Evolutionary conservation across 1,140 invertebrate genomes (phyloP), one percentile per base, ranked within the genome.

Genomic region (Yoshiicerus persimilis): DNA sequence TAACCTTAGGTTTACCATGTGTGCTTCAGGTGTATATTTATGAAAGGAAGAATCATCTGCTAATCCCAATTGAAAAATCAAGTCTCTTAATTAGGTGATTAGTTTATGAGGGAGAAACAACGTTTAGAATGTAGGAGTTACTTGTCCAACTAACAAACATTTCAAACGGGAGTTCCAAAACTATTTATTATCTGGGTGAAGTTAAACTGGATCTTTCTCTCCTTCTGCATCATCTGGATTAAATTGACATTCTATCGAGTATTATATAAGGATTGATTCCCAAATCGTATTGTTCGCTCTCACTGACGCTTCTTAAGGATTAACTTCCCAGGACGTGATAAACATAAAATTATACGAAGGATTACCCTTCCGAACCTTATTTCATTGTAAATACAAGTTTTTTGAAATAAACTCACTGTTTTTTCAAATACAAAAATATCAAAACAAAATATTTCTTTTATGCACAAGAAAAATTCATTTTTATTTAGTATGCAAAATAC

Each of bases 51-150:
- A 27, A 27, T 70, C 9, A 70, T 5, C 75, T 80, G 30, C 30
- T 80, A 36, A 80, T 34, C 38, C 34, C 32, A 38, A 38, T 80
- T 80, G 75, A 80, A 34, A 80, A 80, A 34, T 80, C 75, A 80
- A 80, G 32, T 20, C 75, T 80, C 75, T 80, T 80, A 80, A 80
- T 80, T 80, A 80, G 75, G 75, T 80, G 75, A 80, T 80, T 80
- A 80, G 75, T 80, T 80, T 80, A 80, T 80, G 75, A 38, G 34
- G 20, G 75, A 80, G 34, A 80, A 80, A 80, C 75, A 80, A 80
- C 32, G 30, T 80, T 80, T 80, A 34, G 36, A 80, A 80, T 80
- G 75, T 80, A 80, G 34, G 75, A 80, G 75, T 80, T 80, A 16
- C 16, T 80, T 80, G 75, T 80, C 30, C 16, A 38, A 80, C 32